phyloP scores from a whole-genome alignment of 2,797 vertebrate genomes.

The Delichon dasypus region DNA sequence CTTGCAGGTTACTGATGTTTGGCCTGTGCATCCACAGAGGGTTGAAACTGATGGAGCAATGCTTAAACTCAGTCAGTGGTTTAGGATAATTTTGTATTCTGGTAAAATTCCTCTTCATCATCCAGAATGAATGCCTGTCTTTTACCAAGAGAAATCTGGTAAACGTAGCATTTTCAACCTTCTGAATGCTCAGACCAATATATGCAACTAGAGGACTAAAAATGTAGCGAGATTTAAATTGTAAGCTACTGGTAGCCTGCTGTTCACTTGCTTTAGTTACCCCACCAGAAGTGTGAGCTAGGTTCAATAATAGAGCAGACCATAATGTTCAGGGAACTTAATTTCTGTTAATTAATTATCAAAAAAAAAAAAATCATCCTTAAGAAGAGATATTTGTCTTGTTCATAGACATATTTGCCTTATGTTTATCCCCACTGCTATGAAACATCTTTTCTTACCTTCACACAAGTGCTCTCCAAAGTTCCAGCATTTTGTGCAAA shows the following conservation, averaged over 20 bases:
- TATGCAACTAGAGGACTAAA: not conserved
- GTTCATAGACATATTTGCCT: not conserved
- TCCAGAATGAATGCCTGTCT: slow-evolving; percentile 8
- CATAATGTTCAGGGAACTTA: not conserved
- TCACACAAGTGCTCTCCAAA: not conserved
- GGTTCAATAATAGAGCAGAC: not conserved
- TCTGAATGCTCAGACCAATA: not conserved
- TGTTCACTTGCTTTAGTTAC: not conserved
- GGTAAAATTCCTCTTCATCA: slow-evolving; percentile 23
- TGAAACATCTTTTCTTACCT: not conserved
- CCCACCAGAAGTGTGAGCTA: not conserved
- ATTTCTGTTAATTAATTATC: not conserved
- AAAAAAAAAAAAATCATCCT: not conserved
- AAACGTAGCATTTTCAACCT: not conserved
- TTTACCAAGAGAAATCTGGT: not conserved
- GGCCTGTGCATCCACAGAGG: slow-evolving; percentile 50
- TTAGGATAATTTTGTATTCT: slow-evolving; percentile 50
- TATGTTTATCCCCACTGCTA: not conserved
- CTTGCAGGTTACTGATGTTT: slow-evolving; percentile 64
- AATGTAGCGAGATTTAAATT: not conserved
- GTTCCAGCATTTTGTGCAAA: not conserved
- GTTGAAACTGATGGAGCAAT: slow-evolving; percentile 58
- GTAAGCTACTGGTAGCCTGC: not conserved
- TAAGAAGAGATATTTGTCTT: not conserved
- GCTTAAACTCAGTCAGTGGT: slow-evolving; percentile 38